Conservation (phyloP, 1,140 invertebrate species). For the Oncopeltus fasciatus region DNA sequence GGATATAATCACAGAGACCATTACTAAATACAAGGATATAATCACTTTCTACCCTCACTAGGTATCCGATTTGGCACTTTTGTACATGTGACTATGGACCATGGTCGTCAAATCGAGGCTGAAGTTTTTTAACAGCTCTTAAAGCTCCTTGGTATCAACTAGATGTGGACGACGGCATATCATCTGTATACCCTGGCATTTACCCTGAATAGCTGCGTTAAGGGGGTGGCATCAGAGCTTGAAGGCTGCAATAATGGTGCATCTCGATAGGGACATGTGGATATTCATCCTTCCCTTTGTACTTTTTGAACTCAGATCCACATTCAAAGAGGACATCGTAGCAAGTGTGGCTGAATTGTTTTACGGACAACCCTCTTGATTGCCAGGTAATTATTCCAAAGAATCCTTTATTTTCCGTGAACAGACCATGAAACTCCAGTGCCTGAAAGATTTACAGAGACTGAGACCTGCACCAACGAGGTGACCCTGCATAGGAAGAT, state of each 20-base stretch:
- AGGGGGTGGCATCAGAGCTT: constrained; percentile 26
- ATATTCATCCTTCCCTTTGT: background rate
- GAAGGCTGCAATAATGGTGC: constrained; percentile 21
- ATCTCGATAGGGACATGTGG: background rate
- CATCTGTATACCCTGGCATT: constrained; percentile 26
- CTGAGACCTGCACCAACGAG: background rate
- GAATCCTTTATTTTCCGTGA: too few relatives aligned
- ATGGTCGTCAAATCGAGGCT: too few relatives aligned
- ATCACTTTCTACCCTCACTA: too few relatives aligned
- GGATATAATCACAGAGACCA: constrained; percentile 26
- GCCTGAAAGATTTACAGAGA: background rate
- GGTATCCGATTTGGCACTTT: too few relatives aligned
- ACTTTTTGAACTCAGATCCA: background rate
- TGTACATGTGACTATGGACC: too few relatives aligned
- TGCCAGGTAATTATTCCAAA: too few relatives aligned
- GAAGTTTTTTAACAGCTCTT: too few relatives aligned
- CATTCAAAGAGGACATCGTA: background rate
- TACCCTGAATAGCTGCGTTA: constrained; percentile 28
- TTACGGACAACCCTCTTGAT: too few relatives aligned
- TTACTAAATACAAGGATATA: too few relatives aligned
- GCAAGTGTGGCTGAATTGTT: background rate
- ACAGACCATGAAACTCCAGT: too few relatives aligned
- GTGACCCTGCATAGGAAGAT: background rate
- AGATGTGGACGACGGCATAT: constrained; percentile 20
- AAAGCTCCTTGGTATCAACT: background rate